Conservation (phyloP, 1,140 invertebrate genomes). For the Orius insidiosus region DNA sequence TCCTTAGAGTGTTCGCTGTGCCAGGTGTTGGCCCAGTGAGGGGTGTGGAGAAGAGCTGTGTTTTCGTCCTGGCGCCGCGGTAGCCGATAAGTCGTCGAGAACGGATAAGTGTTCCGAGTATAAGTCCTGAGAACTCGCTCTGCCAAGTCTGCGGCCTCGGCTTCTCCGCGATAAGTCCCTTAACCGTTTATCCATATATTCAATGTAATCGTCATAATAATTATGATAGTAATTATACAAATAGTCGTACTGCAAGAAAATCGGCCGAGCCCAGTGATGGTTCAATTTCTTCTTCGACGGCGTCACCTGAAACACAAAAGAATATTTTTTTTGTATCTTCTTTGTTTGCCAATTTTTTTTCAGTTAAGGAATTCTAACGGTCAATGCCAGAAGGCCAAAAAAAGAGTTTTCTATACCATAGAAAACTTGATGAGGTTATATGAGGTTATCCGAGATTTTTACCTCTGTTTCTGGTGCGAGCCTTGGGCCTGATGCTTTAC, state of each 20-base stretch:
- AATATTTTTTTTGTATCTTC: conserved; percentile 7
- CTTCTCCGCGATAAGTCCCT: conserved; percentile 44
- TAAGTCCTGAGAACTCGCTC: conserved; percentile 57
- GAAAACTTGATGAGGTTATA: too few relatives aligned
- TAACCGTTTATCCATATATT: conserved; percentile 55
- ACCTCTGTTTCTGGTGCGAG: conserved; percentile 1
- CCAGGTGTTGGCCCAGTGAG: conserved; percentile 18
- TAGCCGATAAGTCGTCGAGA: conserved; percentile 6
- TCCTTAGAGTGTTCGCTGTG: conserved; percentile 20
- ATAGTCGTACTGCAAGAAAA: conserved; percentile 59
- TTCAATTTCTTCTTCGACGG: conserved; percentile 21
- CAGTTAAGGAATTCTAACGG: too few relatives aligned
- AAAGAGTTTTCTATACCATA: too few relatives aligned
- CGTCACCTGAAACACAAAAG: conserved; percentile 29
- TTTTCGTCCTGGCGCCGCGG: conserved; percentile 10
- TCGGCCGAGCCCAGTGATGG: conserved; percentile 24
- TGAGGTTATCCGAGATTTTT: too few relatives aligned
- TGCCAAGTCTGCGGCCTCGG: conserved; percentile 65
- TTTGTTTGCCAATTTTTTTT: too few relatives aligned
- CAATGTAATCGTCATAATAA: conserved; percentile 70
- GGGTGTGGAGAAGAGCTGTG: conserved; percentile 17
- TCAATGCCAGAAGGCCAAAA: too few relatives aligned
- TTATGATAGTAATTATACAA: conserved; percentile 62
- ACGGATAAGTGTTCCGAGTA: conserved; percentile 20
- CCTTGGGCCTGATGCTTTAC: background rate